Conservation (phyloP, 2,113 vertebrate genomes). For the Gallinago undulata region DNA sequence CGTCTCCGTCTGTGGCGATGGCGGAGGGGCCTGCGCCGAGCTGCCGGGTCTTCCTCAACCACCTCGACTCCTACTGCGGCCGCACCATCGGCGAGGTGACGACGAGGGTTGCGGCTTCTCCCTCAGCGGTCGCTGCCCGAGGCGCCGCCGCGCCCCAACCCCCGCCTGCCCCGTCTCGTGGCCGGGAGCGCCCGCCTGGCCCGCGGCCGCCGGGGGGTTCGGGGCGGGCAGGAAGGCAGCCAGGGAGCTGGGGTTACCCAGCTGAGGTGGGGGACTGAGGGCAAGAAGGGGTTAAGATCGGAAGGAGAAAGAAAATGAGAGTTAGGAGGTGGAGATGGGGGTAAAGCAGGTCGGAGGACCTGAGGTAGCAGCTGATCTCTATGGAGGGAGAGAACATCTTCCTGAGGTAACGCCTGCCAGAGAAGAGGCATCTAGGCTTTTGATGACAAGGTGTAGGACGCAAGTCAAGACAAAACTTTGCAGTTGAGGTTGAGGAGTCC, state of each 20-base stretch:
- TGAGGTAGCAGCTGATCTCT: accelerated
- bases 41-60: slow-evolving; percentile 83
- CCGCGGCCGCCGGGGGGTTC: neutral
- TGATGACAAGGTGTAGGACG: accelerated
- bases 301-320: neutral
- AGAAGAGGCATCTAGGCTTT: neutral
- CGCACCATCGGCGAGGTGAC: slow-evolving; percentile 81
- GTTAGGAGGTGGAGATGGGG: neutral
- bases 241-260: neutral
- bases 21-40: neutral
- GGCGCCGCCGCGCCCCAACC: neutral
- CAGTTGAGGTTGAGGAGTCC: neutral
- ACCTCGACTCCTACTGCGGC: slow-evolving; percentile 80
- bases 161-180: neutral
- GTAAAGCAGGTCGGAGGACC: neutral
- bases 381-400: neutral
- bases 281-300: neutral
- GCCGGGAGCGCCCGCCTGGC: no score
- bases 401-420: accelerated
- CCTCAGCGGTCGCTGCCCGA: neutral
- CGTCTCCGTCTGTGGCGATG: neutral
- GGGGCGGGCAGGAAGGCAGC: neutral
- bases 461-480: neutral
- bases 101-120: neutral
- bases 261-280: neutral